phyloP scores from a whole-genome alignment of 2,888 invertebrate genomes.

The Andrena praecox region DNA sequence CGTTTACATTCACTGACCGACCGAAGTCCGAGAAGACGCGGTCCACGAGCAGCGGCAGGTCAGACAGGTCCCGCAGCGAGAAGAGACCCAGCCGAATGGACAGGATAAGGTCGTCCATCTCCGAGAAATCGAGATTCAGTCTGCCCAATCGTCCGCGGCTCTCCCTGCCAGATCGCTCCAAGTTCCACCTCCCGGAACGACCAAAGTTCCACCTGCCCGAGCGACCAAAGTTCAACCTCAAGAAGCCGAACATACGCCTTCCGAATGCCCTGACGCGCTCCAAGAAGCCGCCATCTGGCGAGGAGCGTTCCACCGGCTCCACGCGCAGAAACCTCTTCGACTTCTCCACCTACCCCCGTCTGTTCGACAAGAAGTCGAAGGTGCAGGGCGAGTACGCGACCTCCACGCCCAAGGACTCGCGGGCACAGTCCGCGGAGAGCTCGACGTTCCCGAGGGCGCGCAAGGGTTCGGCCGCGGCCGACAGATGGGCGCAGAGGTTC shows the following conservation, averaged over 20 bases:
- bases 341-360: conserved; percentile 92
- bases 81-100: conserved; percentile 85
- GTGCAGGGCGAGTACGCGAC: conserved; percentile 84
- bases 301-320: conserved; percentile 85
- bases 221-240: conserved; percentile 86
- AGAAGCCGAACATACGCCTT: conserved; percentile 86
- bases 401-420: conserved; percentile 85
- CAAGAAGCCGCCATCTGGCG: conserved; percentile 33
- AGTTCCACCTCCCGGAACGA: conserved; percentile 86
- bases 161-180: conserved; percentile 86
- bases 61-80: conserved; percentile 74
- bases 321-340: conserved; percentile 88
- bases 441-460: conserved; percentile 88
- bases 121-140: conserved; percentile 86
- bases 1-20: conserved; percentile 84
- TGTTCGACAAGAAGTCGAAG: conserved; percentile 85
- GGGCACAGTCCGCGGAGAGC: conserved; percentile 86
- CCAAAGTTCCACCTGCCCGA: conserved; percentile 87
- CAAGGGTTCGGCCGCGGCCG: conserved; percentile 85
- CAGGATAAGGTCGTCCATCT: conserved; percentile 87
- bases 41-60: conserved; percentile 73
- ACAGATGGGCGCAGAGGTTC: conserved; percentile 84
- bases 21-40: conserved; percentile 80
- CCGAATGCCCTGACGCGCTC: conserved; percentile 76
- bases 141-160: conserved; percentile 87